Evolutionary conservation across 2,888 invertebrate species (phyloP), one percentile per base, ranked within the genome.

Genomic region (Atrina japonica): DNA sequence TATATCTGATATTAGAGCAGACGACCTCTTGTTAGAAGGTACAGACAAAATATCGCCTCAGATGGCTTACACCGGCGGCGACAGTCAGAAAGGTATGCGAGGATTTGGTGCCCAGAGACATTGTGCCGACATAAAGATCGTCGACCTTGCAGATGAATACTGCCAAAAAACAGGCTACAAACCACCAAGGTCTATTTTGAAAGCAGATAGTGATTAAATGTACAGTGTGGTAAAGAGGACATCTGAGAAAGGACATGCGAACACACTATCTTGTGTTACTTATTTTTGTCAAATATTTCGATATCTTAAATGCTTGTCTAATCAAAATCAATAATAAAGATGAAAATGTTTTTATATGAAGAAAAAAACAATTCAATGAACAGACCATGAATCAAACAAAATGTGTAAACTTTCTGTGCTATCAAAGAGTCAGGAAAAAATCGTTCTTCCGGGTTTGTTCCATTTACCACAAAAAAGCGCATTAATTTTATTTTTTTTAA

Each of bases 41-140:
- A 81, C 85, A 21, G 80, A 79, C 0, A 66, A 81, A 6, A 86
- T 89, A 41, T 82, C 87, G 55, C 82, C 86, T 1, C 89, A 89
- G 69, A 82, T 86, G 11, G 89, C 89, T 2, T 82, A 82, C 30
- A 90, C 89, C 78, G 87, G 87, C 64, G 82, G 83, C 47, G 89
- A 87, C 27, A 86, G 85, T 41, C 90, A 90, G 74, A 66, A 77
- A n/a, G 90, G 90, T n/a, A 90, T 90, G 90, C 69, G 82, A 23
- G 66, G 72, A 30, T 86, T 89, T 73, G 90, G 90, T 9, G 81
- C 85, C 16, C 83, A 84, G 6, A 75, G 90, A 45, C 89, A 89
- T 74, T 85, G 85, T 6, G 81, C 88, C 30, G 89, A 90, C 74
- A 89, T 89, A 68, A 64, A 84, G 45, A 86, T 86, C 35, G 88